A percentile compares a stretch with the other conserved stretches of the same genome.
These are phyloP conservation scores for Yponomeuta cagnagella DNA, from an alignment of 2,888 invertebrate species.

Conservation along the genomic window DNA sequence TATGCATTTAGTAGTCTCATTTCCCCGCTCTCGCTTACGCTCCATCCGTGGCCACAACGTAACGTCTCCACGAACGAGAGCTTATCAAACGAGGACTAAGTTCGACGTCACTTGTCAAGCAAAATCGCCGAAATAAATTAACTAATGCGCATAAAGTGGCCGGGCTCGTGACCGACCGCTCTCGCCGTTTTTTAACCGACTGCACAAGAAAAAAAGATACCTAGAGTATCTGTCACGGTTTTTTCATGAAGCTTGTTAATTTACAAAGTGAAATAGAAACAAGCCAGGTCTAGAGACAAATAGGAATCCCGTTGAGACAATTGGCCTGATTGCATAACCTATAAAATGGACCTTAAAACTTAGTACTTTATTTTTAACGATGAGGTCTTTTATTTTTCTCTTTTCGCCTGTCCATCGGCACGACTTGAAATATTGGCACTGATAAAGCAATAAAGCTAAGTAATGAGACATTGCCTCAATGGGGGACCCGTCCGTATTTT, in stretches of 20 bases:
- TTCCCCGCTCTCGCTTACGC: not conserved
- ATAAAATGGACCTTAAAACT: too few relatives aligned
- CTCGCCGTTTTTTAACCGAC: not conserved
- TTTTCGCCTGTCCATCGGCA: constrained; percentile 39
- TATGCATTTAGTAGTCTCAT: too few relatives aligned
- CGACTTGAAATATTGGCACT: constrained; percentile 52
- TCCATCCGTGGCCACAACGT: not conserved
- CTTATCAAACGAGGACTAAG: constrained; percentile 40
- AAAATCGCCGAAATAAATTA: constrained; percentile 60
- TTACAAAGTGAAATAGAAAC: too few relatives aligned
- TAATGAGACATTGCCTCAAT: constrained; percentile 51
- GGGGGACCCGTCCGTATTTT: not conserved
- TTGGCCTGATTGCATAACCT: too few relatives aligned
- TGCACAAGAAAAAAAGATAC: too few relatives aligned
- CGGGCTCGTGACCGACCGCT: constrained; percentile 56
- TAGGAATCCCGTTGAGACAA: too few relatives aligned
- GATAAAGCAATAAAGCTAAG: constrained; percentile 46
- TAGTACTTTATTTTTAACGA: too few relatives aligned
- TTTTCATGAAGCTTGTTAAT: too few relatives aligned
- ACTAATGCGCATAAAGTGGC: constrained; percentile 62
- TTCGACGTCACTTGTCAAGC: constrained; percentile 48
- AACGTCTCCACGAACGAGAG: constrained; percentile 13
- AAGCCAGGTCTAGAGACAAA: too few relatives aligned
- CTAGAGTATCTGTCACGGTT: too few relatives aligned
- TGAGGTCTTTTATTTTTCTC: too few relatives aligned